phyloP scores from a whole-genome alignment of 2,888 invertebrate species.

The Uropetala carovei region DNA sequence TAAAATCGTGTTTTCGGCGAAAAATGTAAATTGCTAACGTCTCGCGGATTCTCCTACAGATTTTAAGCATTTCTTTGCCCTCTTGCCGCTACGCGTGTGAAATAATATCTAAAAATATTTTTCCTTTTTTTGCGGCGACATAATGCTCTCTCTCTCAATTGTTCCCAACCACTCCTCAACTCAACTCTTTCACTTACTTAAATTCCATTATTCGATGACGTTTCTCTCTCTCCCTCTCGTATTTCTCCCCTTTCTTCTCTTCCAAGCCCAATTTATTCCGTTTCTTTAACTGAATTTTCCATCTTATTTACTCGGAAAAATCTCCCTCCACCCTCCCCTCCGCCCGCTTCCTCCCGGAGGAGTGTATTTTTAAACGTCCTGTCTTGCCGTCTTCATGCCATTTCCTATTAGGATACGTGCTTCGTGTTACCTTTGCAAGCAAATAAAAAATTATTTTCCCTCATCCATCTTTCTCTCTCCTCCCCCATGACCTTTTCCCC shows the following conservation, averaged over 20 bases:
- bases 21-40: no score
- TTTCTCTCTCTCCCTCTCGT: not conserved
- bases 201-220: no score
- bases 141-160: no score
- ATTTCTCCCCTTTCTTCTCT: not conserved
- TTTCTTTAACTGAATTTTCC: not conserved
- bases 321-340: not conserved
- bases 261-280: not conserved
- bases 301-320: not conserved
- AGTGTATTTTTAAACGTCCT: not conserved
- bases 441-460: slow-evolving; percentile 24
- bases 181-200: no score
- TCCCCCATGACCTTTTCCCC: not conserved
- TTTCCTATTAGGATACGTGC: not conserved
- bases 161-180: no score
- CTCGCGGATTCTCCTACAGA: no score
- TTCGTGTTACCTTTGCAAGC: not conserved
- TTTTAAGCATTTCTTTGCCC: no score
- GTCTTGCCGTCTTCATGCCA: not conserved
- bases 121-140: no score
- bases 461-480: not conserved
- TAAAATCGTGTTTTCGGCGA: no score
- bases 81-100: no score
- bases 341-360: no score
- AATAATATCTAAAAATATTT: no score